Conservation (phyloP, 2,888 invertebrate species). For the Pseudanteris insignis region DNA sequence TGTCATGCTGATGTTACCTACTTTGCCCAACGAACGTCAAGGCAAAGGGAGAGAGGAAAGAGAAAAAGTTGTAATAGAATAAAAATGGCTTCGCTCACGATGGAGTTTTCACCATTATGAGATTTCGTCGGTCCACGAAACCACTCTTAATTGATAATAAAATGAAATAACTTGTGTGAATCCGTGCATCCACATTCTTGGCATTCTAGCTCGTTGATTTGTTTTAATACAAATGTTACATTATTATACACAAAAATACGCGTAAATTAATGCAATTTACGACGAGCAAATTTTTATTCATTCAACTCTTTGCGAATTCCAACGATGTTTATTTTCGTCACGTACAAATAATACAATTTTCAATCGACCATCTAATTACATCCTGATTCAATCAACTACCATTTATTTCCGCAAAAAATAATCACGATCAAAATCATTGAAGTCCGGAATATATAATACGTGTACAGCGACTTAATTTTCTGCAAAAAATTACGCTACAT, state of each 20-base stretch:
- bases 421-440: too few species aligned
- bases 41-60: conserved; percentile 25
- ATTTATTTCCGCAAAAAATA: too few species aligned
- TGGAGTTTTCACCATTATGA: conserved; percentile 41
- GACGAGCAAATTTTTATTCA: too few species aligned
- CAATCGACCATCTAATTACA: too few species aligned
- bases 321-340: too few species aligned
- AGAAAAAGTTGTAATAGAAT: conserved; percentile 34
- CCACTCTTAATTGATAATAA: conserved; percentile 43
- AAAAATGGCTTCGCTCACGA: conserved; percentile 37
- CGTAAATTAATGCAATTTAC: too few species aligned
- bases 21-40: conserved; percentile 3
- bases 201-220: conserved; percentile 4
- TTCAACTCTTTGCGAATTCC: too few species aligned
- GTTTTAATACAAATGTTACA: conserved; percentile 29
- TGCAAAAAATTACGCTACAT: too few species aligned
- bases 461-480: too few species aligned
- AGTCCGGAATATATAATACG: too few species aligned
- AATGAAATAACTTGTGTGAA: conserved; percentile 41
- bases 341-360: too few species aligned
- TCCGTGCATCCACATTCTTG: conserved; percentile 27
- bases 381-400: too few species aligned
- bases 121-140: conserved; percentile 32
- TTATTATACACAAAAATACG: conserved; percentile 21
- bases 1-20: conserved; percentile 15